A percentile compares a stretch with the other conserved stretches of the same genome.
Conservation (phyloP, 92 coral and sea anemone species). For the Isaurus tuberculatus region DNA sequence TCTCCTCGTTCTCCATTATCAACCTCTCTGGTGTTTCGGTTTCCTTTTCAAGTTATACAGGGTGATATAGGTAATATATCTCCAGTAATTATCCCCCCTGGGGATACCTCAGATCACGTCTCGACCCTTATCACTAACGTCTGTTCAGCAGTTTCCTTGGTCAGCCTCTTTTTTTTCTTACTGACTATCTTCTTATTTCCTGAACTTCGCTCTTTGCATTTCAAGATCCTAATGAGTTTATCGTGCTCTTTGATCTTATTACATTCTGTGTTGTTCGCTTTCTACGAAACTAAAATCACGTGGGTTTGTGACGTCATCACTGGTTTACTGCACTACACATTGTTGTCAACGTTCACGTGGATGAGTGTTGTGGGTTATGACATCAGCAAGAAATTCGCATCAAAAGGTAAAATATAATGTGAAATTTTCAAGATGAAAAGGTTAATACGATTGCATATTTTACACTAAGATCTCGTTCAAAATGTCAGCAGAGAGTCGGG, state of each 20-base stretch:
- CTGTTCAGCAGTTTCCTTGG: background rate
- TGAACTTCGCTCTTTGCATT: background rate
- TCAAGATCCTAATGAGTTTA: background rate
- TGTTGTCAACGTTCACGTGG: background rate
- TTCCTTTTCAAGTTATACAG: background rate
- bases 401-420: conserved; percentile 13
- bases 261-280: background rate
- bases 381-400: background rate
- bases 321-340: background rate
- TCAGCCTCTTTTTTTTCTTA: background rate
- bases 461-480: background rate
- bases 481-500: too few species aligned
- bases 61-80: background rate
- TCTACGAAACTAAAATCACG: background rate
- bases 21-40: background rate
- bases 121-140: background rate
- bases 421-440: too few species aligned
- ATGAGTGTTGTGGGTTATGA: conserved; percentile 13
- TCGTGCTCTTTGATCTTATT: background rate
- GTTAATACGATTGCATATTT: background rate
- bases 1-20: background rate
- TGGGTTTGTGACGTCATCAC: background rate
- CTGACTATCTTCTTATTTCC: too few species aligned
- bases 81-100: background rate
- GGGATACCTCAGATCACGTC: background rate